phyloP scores from a whole-genome alignment of 2,888 invertebrate genomes.

The Eristalinus sepulchralis region DNA sequence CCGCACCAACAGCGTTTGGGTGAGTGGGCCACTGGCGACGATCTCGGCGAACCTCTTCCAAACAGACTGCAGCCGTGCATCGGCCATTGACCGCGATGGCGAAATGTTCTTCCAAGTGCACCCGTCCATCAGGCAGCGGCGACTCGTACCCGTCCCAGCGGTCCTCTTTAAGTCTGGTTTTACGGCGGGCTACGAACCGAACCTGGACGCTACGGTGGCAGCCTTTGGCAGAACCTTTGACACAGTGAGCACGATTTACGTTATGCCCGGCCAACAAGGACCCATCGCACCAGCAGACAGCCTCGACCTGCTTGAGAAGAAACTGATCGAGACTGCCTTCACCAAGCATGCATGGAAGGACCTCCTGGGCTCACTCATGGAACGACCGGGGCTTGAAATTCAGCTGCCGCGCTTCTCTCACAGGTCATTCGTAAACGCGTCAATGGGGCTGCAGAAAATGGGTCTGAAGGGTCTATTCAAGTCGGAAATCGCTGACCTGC shows the following conservation, averaged over 20 bases:
- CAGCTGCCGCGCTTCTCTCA: conserved; percentile 93
- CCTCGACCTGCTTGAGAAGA: conserved; percentile 87
- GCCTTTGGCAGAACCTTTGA: conserved; percentile 88
- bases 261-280: conserved; percentile 93
- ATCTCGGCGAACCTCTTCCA: conserved; percentile 91
- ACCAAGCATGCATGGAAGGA: conserved; percentile 88
- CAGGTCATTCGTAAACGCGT: conserved; percentile 90
- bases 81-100: conserved; percentile 89
- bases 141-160: conserved; percentile 91
- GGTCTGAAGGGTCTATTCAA: conserved; percentile 91
- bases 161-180: conserved; percentile 89
- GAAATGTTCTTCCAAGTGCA: conserved; percentile 93
- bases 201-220: conserved; percentile 91
- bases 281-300: conserved; percentile 90
- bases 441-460: conserved; percentile 89
- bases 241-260: conserved; percentile 88
- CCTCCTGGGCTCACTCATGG: conserved; percentile 87
- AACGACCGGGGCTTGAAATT: conserved; percentile 89
- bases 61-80: conserved; percentile 89
- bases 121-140: conserved; percentile 89
- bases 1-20: conserved; percentile 86
- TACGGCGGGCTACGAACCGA: conserved; percentile 92
- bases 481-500: conserved; percentile 88
- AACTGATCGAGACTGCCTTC: conserved; percentile 85
- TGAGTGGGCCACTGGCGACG: conserved; percentile 89